These are phyloP conservation scores for Tympanoctomys barrerae DNA, from an alignment of 2,797 vertebrate species.

Conservation along the genomic window DNA sequence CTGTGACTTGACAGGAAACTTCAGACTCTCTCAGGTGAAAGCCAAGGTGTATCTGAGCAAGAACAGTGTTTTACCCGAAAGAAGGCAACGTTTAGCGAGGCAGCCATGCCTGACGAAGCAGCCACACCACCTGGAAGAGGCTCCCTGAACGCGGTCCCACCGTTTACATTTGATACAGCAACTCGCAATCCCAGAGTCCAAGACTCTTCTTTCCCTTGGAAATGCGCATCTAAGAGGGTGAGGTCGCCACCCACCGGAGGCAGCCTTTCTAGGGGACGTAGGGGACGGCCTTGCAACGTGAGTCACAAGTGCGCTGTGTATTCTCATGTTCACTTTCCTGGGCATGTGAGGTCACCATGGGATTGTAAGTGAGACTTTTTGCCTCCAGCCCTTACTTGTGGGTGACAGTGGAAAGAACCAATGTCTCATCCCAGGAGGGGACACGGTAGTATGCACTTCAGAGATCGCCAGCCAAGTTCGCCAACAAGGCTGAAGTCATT, in stretches of 20 bases:
- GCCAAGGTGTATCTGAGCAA: neutral
- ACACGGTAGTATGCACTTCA: constrained; percentile 64
- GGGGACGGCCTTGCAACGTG: accelerated
- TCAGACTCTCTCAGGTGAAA: neutral
- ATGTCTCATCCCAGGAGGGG: constrained; percentile 34
- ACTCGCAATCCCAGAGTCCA: neutral
- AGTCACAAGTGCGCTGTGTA: neutral
- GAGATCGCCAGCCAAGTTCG: constrained; percentile 81
- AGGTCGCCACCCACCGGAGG: neutral
- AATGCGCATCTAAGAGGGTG: neutral
- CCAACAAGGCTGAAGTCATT: constrained; percentile 82
- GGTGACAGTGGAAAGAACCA: constrained; percentile 17
- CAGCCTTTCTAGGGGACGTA: accelerated
- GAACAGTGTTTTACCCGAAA: neutral
- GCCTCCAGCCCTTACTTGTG: neutral
- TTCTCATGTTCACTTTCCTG: neutral
- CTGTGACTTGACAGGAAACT: neutral
- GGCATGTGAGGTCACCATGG: neutral
- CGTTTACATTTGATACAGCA: neutral
- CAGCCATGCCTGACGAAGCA: neutral
- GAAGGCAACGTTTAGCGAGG: accelerated
- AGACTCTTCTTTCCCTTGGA: neutral
- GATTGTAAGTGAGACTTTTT: neutral
- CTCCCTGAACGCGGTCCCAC: too few relatives aligned
- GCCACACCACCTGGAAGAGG: neutral